These are phyloP conservation scores for Neoarius graeffei DNA, from an alignment of 2,113 vertebrate genomes.

Conservation along the genomic window DNA sequence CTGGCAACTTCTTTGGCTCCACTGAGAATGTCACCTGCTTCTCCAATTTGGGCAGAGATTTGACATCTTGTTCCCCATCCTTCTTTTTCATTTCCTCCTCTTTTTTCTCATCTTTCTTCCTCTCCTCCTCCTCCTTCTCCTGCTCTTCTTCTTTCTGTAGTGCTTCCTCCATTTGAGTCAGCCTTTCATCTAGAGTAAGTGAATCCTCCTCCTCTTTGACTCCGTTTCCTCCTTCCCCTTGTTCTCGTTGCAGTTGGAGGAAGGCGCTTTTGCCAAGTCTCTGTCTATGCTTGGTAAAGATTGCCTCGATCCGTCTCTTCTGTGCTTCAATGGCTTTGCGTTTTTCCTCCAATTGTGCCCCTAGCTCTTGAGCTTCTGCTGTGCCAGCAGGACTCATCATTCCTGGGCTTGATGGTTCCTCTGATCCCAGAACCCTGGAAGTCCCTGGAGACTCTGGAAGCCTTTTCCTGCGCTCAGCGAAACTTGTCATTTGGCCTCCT, in stretches of 20 bases:
- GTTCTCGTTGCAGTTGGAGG: constrained; percentile 79
- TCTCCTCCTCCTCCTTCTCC: constrained; percentile 54
- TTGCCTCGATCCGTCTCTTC: constrained; percentile 89
- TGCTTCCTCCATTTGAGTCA: constrained; percentile 73
- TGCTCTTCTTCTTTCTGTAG: constrained; percentile 65
- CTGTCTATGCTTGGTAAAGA: constrained; percentile 89
- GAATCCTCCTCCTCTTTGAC: constrained; percentile 56
- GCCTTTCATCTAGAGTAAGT: constrained; percentile 72
- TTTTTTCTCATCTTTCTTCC: constrained; percentile 46
- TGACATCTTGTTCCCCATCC: constrained; percentile 4
- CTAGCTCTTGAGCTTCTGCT: constrained; percentile 82
- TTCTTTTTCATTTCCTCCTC: constrained; percentile 40
- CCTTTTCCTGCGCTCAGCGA: constrained; percentile 72
- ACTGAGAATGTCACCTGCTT: constrained; percentile 85
- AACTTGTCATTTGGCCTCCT: constrained; percentile 83
- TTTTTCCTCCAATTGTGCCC: constrained; percentile 87
- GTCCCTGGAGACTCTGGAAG: constrained; percentile 56
- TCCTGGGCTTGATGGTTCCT: constrained; percentile 65
- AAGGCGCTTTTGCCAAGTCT: constrained; percentile 86
- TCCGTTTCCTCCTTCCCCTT: constrained; percentile 59
- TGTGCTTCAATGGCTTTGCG: constrained; percentile 89
- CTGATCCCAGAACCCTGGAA: constrained; percentile 51
- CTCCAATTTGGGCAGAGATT: constrained; percentile 69
- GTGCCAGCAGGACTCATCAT: constrained; percentile 70
- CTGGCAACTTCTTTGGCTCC: constrained; percentile 68